These are phyloP conservation scores for Arnoldichthys spilopterus DNA, from an alignment of 2,797 vertebrate species.

Conservation along the genomic window DNA sequence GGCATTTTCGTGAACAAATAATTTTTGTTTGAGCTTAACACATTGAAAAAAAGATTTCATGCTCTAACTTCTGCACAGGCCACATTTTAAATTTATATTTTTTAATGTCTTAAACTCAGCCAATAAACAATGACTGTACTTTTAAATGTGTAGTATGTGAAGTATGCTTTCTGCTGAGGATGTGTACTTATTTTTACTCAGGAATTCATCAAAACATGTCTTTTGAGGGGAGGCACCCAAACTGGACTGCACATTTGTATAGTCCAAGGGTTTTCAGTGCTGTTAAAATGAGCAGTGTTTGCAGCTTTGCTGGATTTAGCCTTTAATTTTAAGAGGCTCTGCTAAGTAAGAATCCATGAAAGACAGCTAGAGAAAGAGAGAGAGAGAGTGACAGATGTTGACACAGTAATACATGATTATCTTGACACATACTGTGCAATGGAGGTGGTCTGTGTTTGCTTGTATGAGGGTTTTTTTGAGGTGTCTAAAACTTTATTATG, in stretches of 20 bases:
- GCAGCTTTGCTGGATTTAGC: conserved; percentile 40
- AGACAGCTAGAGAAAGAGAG: conserved; percentile 3
- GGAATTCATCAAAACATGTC: too few relatives aligned
- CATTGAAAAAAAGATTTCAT: too few relatives aligned
- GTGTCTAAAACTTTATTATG: neutral
- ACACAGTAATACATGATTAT: conserved; percentile 55
- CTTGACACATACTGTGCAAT: neutral
- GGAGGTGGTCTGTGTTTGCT: neutral
- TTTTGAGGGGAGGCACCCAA: too few relatives aligned
- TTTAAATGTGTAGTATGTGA: too few relatives aligned
- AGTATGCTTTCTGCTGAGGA: too few relatives aligned
- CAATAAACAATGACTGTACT: too few relatives aligned
- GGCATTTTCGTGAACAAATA: too few relatives aligned
- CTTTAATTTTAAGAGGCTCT: conserved; percentile 53
- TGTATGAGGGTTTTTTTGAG: neutral
- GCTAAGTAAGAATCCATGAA: neutral
- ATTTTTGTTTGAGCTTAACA: neutral
- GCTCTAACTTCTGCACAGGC: neutral
- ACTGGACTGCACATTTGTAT: conserved; percentile 2
- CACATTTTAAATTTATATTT: too few relatives aligned
- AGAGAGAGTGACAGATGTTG: conserved; percentile 23
- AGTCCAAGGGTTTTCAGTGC: neutral
- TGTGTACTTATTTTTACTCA: too few relatives aligned
- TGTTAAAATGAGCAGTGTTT: conserved; percentile 48
- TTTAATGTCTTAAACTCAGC: too few relatives aligned